Evolutionary conservation across 1,140 invertebrate species (phyloP).

Genomic region (Apis laboriosa): DNA sequence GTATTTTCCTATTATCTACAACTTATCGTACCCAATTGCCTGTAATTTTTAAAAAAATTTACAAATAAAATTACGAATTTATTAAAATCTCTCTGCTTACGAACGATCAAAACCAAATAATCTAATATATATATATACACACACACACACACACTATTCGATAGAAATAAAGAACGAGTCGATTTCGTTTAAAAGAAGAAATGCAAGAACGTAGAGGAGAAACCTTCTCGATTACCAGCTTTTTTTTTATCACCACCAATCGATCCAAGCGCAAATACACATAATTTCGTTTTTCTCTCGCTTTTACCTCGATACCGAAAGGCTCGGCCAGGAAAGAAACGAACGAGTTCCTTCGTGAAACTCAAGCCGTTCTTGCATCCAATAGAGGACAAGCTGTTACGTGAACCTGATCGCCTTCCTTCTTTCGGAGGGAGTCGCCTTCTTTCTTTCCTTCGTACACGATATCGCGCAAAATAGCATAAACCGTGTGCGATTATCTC

Average conservation of each 20-base stretch:
- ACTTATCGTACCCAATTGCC: no score
- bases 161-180: neutral
- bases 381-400: slow-evolving; percentile 42
- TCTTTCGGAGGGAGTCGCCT: neutral
- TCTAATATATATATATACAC: no score
- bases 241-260: slow-evolving; percentile 8
- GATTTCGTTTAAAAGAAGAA: neutral
- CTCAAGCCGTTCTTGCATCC: slow-evolving; percentile 22
- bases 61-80: neutral
- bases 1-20: no score
- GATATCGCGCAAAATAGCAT: neutral
- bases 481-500: neutral
- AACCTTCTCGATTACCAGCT: slow-evolving; percentile 1
- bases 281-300: slow-evolving; percentile 51
- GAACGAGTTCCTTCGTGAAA: slow-evolving; percentile 65
- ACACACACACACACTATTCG: neutral
- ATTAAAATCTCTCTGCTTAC: no score
- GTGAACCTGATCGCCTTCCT: slow-evolving; percentile 38
- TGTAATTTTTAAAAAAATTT: neutral
- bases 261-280: slow-evolving; percentile 20
- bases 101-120: no score
- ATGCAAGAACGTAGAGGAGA: slow-evolving; percentile 1
- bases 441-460: neutral
- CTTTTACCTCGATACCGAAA: slow-evolving; percentile 51
- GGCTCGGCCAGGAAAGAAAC: slow-evolving; percentile 57